Conservation (phyloP, 2,113 vertebrate species). For the Channa maculata region DNA sequence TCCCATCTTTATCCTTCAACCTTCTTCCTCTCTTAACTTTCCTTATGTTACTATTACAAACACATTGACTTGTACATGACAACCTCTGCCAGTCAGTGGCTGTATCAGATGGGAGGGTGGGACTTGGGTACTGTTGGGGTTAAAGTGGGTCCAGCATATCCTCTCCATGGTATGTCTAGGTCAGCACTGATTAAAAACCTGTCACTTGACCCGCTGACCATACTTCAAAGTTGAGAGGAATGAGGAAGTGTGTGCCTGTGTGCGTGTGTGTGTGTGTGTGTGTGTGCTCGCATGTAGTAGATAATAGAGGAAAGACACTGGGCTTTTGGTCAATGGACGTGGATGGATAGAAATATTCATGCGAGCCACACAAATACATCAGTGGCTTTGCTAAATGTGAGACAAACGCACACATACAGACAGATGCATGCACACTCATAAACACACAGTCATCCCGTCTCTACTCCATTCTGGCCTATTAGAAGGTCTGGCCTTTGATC, state of each 20-base stretch:
- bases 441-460: slow-evolving; percentile 68
- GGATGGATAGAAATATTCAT: slow-evolving; percentile 20
- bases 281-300: slow-evolving; percentile 52
- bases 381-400: slow-evolving; percentile 2
- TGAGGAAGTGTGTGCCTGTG: slow-evolving; percentile 22
- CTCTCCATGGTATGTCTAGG: slow-evolving; percentile 78
- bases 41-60: slow-evolving; percentile 55
- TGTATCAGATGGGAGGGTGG: slow-evolving; percentile 65
- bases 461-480: slow-evolving; percentile 80
- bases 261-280: neutral
- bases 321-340: slow-evolving; percentile 41
- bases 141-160: slow-evolving; percentile 73
- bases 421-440: slow-evolving; percentile 23
- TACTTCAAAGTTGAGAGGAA: slow-evolving; percentile 70
- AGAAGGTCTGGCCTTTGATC: slow-evolving; percentile 88
- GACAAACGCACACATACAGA: slow-evolving; percentile 22
- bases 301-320: slow-evolving; percentile 62
- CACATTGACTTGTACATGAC: slow-evolving; percentile 73
- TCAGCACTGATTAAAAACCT: slow-evolving; percentile 81
- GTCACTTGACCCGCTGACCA: slow-evolving; percentile 80
- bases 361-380: slow-evolving; percentile 12
- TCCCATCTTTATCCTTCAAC: slow-evolving; percentile 16
- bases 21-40: slow-evolving; percentile 4
- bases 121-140: slow-evolving; percentile 50
- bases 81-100: slow-evolving; percentile 50